A percentile compares a stretch with the other conserved stretches of the same genome.
Conservation (phyloP, 2,797 vertebrate species). For the Cynodonichthys magdalenae region DNA sequence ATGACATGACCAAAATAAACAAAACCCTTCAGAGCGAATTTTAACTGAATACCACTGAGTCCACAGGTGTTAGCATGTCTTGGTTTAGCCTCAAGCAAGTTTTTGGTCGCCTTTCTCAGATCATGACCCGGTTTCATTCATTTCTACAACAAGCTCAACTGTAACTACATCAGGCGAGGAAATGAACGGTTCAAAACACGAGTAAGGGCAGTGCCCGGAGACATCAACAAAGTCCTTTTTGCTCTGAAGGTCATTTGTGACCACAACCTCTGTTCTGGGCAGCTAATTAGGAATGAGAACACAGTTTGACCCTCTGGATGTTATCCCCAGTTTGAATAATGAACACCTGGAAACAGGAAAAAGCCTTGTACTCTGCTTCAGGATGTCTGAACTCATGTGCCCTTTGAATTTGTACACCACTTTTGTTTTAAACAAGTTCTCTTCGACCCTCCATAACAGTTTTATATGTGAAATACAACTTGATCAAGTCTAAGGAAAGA, state of each 20-base stretch:
- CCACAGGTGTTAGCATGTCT: slow-evolving; percentile 49
- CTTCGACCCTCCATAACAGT: not conserved
- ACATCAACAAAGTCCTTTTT: slow-evolving; percentile 40
- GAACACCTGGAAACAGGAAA: slow-evolving; percentile 63
- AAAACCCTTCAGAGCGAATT: slow-evolving; percentile 23
- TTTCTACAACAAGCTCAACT: slow-evolving; percentile 6
- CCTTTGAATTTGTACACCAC: slow-evolving; percentile 51
- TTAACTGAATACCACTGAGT: slow-evolving; percentile 34
- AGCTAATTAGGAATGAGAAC: slow-evolving; percentile 77
- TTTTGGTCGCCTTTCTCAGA: slow-evolving; percentile 28
- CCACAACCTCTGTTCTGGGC: slow-evolving; percentile 58
- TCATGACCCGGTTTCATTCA: slow-evolving; percentile 37
- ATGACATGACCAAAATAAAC: slow-evolving; percentile 39
- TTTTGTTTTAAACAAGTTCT: slow-evolving; percentile 2
- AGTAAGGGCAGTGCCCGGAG: slow-evolving; percentile 40
- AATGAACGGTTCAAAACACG: slow-evolving; percentile 11
- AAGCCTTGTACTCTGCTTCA: slow-evolving; percentile 47
- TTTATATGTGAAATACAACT: slow-evolving; percentile 13
- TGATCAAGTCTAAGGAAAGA: not conserved
- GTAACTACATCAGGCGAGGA: slow-evolving; percentile 16
- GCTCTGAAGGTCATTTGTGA: slow-evolving; percentile 51
- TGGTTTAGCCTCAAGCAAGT: slow-evolving; percentile 18
- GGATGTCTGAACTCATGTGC: slow-evolving; percentile 55
- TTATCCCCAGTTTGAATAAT: slow-evolving; percentile 68
- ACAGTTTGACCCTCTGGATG: slow-evolving; percentile 60